Base-by-base conservation (phyloP, 2,113 vertebrate species). In the Lates calcarifer region DNA sequence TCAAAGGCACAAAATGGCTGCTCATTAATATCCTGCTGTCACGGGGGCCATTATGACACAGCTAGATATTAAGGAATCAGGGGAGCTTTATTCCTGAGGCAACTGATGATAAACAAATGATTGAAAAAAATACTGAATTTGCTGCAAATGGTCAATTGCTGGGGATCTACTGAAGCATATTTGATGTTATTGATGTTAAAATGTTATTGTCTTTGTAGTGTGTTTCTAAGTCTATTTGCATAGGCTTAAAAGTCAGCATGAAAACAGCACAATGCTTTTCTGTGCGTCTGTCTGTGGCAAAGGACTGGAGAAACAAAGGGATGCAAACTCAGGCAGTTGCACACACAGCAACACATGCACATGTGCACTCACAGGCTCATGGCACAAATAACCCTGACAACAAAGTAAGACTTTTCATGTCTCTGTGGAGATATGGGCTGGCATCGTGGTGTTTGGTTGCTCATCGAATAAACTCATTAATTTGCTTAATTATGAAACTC, bases 401-500 rank as follows among this genome's bases (percentile, higher is more conserved):
- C 89, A 91, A 91, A 90, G 91, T 90, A 53, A 87, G 84, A 89
- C 85, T 82, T 91, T 83, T 90, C 83, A 84, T 87, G 89, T 93
- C 89, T 91, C 89, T 28, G 84, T 67, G 82, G 87, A 89, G 90
- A 89, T 90, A 93, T 80, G 84, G 58, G 77, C 80, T 80, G 84
- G 85, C 89, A 89, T 90, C 57, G 20, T 77, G 85, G 87, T 91
- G 89, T 95, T 93, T 93, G 86, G 91, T 89, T 91, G 90, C 91
- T 91, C 92, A 72, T 86, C 79, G 83, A 94, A 94, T 91, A 93
- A 93, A 93, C 92, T 95, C 92, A 95, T 95, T 95, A 95, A 95
- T 95, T 94, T 94, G 75, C 90, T 94, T 95, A 94, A 95, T 95
- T 95, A 92, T 92, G 91, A 92, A 94, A 91, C 87, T 92, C 94